Evolutionary conservation across 2,113 vertebrate species (phyloP).

Genomic region (Pelodiscus sinensis): DNA sequence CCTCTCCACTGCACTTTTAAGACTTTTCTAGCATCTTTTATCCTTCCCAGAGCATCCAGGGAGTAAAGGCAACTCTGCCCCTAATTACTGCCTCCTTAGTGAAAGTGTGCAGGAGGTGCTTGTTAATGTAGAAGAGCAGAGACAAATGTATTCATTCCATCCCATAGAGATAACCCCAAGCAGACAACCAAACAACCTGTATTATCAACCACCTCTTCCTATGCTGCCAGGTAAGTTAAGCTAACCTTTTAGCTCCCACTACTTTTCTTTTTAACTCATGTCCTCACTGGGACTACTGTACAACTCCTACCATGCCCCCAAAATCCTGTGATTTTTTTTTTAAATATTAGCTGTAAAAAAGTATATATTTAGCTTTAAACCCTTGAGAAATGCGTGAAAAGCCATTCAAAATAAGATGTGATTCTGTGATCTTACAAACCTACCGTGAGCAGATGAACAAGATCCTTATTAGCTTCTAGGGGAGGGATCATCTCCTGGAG

Average conservation of each 20-base stretch:
- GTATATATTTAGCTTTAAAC: not conserved
- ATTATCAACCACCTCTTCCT: not conserved
- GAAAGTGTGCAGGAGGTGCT: not conserved
- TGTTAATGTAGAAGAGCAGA: not conserved
- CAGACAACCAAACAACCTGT: not conserved
- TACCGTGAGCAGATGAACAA: slow-evolving; percentile 95
- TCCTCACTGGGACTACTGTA: not conserved
- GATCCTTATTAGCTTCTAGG: slow-evolving; percentile 94
- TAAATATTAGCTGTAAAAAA: not conserved
- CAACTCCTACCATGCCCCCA: not conserved
- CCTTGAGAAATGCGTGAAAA: not conserved
- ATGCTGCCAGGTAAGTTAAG: not conserved
- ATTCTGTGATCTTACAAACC: slow-evolving; percentile 31
- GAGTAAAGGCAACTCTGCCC: not conserved
- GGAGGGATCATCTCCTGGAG: slow-evolving; percentile 90
- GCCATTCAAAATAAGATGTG: not conserved
- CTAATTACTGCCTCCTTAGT: not conserved
- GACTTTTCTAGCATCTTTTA: not conserved
- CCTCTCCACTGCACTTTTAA: not conserved
- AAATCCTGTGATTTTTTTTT: not conserved
- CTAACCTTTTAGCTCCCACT: not conserved
- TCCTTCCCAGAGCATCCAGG: not conserved
- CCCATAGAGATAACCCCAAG: not conserved
- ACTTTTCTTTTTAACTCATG: not conserved
- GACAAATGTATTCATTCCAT: not conserved